Conservation (phyloP, 2,113 vertebrate species). For the Leiothrix lutea region DNA sequence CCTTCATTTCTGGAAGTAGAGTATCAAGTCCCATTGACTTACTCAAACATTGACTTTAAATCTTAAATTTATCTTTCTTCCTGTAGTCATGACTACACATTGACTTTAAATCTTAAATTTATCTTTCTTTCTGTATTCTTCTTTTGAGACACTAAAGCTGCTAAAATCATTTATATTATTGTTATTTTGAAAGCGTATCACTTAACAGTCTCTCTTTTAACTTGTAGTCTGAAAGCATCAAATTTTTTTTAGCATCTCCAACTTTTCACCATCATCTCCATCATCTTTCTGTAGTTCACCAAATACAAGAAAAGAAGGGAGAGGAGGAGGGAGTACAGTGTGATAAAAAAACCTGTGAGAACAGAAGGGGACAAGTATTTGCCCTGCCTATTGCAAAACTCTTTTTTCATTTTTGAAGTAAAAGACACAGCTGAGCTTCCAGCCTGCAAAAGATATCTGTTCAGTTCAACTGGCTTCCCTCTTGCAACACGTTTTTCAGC, state of each 20-base stretch:
- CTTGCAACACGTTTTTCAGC: background rate
- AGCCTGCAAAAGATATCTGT: background rate
- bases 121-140: background rate
- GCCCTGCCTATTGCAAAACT: background rate
- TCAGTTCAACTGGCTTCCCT: background rate
- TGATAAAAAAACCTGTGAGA: background rate
- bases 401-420: background rate
- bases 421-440: background rate
- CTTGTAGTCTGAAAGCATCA: background rate
- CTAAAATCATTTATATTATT: background rate
- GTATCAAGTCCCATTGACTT: background rate
- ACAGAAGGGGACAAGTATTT: background rate
- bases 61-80: background rate
- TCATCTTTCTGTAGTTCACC: background rate
- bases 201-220: background rate
- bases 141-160: background rate
- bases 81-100: too few species aligned
- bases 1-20: background rate
- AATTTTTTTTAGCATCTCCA: background rate
- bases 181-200: background rate
- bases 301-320: background rate
- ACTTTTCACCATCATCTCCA: background rate
- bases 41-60: too few species aligned
- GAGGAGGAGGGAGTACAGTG: background rate
- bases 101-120: background rate